phyloP scores from a whole-genome alignment of 2,888 invertebrate genomes.

The Onchidella celtica region DNA sequence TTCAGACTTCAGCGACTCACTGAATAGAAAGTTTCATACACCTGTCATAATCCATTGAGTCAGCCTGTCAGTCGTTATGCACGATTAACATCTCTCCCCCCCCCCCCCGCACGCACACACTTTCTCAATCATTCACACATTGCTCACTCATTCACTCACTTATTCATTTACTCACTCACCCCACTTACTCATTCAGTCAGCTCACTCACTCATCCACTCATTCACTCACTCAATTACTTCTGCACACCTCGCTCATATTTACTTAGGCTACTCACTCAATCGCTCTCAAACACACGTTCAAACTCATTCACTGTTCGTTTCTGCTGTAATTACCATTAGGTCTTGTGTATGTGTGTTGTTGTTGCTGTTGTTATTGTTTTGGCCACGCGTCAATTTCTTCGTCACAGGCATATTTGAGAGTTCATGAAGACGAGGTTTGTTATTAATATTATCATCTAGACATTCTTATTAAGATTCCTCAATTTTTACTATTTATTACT shows the following conservation, averaged over 20 bases:
- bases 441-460: too few relatives aligned
- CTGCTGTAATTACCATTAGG: not conserved
- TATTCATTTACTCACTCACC: not conserved
- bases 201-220: not conserved
- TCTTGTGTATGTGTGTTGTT: too few relatives aligned
- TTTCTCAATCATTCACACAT: not conserved
- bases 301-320: not conserved
- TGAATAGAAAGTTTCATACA: too few relatives aligned
- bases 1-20: too few relatives aligned
- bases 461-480: too few relatives aligned
- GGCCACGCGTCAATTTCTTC: too few relatives aligned
- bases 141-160: not conserved
- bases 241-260: too few relatives aligned
- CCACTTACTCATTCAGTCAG: not conserved
- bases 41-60: too few relatives aligned
- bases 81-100: not conserved
- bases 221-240: not conserved
- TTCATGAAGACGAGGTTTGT: too few relatives aligned
- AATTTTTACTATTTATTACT: too few relatives aligned
- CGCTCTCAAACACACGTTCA: not conserved
- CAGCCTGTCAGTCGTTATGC: not conserved
- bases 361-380: too few relatives aligned
- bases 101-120: not conserved
- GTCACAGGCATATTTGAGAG: too few relatives aligned
- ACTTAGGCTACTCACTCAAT: not conserved